Percentiles rank a stretch among this genome's conserved stretches.
Conservation (phyloP, 2,113 vertebrate species). For the Pipa parva region DNA sequence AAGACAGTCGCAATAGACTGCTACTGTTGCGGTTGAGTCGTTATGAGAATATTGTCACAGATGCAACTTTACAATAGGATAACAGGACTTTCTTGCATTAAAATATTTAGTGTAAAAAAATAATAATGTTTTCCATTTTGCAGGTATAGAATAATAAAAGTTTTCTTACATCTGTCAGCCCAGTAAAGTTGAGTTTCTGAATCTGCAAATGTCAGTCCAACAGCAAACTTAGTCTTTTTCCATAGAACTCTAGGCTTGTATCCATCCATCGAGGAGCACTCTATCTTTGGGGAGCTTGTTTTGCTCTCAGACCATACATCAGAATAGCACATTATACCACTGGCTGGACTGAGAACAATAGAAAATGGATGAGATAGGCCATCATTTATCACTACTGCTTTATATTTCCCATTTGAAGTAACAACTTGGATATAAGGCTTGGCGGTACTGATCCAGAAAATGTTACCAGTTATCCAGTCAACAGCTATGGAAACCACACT, state of each 20-base stretch:
- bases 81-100: too few species aligned
- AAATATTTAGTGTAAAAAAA: too few species aligned
- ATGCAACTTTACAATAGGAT: too few species aligned
- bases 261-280: slow-evolving; percentile 81
- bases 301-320: slow-evolving; percentile 39
- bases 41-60: too few species aligned
- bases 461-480: slow-evolving; percentile 82
- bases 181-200: slow-evolving; percentile 73
- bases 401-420: slow-evolving; percentile 52
- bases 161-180: slow-evolving; percentile 73
- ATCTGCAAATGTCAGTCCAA: slow-evolving; percentile 65
- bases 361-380: slow-evolving; percentile 56
- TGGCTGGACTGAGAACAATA: slow-evolving; percentile 68
- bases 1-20: too few species aligned
- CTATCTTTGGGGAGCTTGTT: slow-evolving; percentile 35
- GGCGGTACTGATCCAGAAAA: slow-evolving; percentile 78
- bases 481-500: slow-evolving; percentile 67
- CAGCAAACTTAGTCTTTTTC: slow-evolving; percentile 61
- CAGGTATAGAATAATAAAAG: too few species aligned
- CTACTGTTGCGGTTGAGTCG: too few species aligned
- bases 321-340: slow-evolving; percentile 73
- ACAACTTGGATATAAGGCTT: slow-evolving; percentile 63
- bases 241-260: slow-evolving; percentile 61
- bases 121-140: too few species aligned
- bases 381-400: slow-evolving; percentile 55